Base-by-base conservation (phyloP, 2,113 vertebrate genomes). In the Chionis minor region DNA sequence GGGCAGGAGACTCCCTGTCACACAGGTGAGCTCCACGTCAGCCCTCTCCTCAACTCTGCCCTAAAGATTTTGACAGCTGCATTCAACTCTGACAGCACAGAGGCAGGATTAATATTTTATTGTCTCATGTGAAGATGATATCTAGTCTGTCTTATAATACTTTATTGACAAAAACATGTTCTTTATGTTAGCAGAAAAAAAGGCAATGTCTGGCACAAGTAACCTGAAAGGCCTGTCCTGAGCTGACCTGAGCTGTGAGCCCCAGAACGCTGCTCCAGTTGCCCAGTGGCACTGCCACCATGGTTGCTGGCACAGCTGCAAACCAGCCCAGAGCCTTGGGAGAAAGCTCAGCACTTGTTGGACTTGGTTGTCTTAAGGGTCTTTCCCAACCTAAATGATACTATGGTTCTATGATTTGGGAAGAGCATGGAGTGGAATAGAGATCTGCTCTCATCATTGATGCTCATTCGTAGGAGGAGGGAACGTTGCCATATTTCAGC, bases 1-100 rank as follows among this genome's bases (percentile, higher is more conserved):
- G 47, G 56, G 2, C 32, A 63, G 3, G 21, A 13, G 2, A 20
- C 1, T 51, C 13, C 52, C 6, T 65, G 14, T 18, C 5, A 2
- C 18, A 84, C 20, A 59, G 35, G 8, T 0, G 0, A 13, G 32
- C 2, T 8, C 35, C 1, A 0, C 2, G 1, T 65, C 45, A 85
- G 47, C 12, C 13, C 15, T 72, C 28, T 62, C 42, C 32, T 83
- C 33, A 63, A 33, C 12, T 69, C 40, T 86, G 10, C 35, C 19
- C 14, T 72, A 45, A 82, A 49, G 21, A 45, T 65, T 30, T 52
- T 65, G 14, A 90, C 70, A 95, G 23, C 17, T 5, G 3, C 44
- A 32, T 79, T 61, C 59, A 67, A 54, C 8, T 49, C 69, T 69
- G 30, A 63, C n/a, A 86, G 47, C 65, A 75, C 33, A 88, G 71